Evolutionary conservation across 2,113 vertebrate species (phyloP), one percentile per base, ranked within the genome.

Genomic region (Jacana jacana): DNA sequence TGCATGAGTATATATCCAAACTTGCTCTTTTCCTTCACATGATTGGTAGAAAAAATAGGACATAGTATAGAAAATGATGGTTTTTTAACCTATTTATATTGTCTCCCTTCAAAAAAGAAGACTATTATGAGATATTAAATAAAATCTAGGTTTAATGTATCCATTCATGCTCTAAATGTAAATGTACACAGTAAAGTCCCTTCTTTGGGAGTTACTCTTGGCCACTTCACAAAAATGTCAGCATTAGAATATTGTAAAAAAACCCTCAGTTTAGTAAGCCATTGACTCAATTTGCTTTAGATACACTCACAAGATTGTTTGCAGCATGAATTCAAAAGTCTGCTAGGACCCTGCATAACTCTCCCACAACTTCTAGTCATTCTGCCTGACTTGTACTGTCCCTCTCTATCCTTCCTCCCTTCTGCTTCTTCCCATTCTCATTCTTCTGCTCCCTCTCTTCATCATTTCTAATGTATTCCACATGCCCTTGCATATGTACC

Each of bases 391-490:
- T 65, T 33, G 55, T 54, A 81, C 51, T n/a, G 55, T 57, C 91
- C 33, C 52, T 66, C 14, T 49, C 77, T 84, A 9, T 79, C 69
- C 40, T 77, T 95, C 54, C 58, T 81, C 85, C 81, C 63, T 93
- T 81, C 70, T 89, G 61, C 69, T 85, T 85, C 81, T 79, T 76
- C 81, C 84, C 66, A 57, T 91, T 92, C 84, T 63, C 79, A 69
- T 69, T 81, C 57, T 95, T 80, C 64, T 78, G 65, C 72, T 95
- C 64, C 31, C 28, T 92, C 83, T 85, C 95, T 95, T 95, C 87
- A 89, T 95, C 84, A n/a, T 89, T 93, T 52, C 88, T 95, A 94
- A 96, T 94, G 94, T 92, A 96, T 96, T 97, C 95, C 91, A 95
- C 86, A 96, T 96, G 92, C 65, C 80, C 88, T 94, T 97, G 93